Evolutionary conservation across 2,797 vertebrate species (phyloP).

Genomic region (Morelia viridis): DNA sequence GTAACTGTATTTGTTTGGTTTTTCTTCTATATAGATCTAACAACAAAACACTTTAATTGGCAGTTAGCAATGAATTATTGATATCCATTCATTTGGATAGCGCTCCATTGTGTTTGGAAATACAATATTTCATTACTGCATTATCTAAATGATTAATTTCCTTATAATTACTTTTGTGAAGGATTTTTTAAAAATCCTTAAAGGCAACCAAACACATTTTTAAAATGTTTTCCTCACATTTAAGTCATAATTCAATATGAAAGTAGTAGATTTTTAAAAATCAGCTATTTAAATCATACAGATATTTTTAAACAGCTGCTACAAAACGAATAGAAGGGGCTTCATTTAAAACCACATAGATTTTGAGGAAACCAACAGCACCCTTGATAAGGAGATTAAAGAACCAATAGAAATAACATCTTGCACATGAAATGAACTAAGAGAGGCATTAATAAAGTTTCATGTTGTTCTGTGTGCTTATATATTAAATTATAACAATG

Average conservation of each 20-base stretch:
- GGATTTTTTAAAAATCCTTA: not conserved
- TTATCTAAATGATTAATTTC: not conserved
- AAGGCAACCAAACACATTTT: not conserved
- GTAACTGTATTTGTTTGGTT: not conserved
- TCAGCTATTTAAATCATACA: not conserved
- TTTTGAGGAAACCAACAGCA: not conserved
- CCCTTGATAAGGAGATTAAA: not conserved
- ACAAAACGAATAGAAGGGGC: not conserved
- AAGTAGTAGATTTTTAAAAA: not conserved
- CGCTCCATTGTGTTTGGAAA: not conserved
- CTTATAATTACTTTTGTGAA: not conserved
- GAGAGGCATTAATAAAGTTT: not conserved
- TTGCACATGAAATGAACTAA: not conserved
- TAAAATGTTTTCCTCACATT: not conserved
- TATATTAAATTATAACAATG: not conserved
- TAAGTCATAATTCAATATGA: not conserved
- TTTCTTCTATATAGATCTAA: not conserved
- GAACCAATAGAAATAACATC: not conserved
- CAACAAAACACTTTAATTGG: not conserved
- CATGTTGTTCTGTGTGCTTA: not conserved
- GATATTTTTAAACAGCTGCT: not conserved
- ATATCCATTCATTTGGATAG: not conserved
- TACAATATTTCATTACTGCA: not conserved
- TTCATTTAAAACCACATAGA: not conserved
- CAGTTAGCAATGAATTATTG: not conserved